phyloP scores from a whole-genome alignment of 2,888 invertebrate genomes.

The Aleiodes alternator region DNA sequence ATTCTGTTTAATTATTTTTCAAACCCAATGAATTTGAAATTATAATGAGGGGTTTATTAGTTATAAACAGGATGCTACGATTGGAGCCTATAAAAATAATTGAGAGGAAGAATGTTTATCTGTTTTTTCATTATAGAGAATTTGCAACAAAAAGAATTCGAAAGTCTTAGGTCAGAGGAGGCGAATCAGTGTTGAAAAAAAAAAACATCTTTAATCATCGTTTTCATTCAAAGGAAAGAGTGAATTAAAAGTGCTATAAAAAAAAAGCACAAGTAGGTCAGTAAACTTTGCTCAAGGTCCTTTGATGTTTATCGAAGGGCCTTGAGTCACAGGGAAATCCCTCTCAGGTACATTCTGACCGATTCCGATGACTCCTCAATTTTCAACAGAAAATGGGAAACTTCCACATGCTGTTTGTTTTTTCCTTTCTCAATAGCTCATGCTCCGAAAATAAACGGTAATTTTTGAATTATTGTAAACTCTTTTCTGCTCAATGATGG shows the following conservation, averaged over 20 bases:
- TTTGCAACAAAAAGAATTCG: slow-evolving; percentile 5
- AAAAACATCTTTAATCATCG: slow-evolving; percentile 5
- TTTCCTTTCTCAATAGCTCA: too few species aligned
- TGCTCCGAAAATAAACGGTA: too few species aligned
- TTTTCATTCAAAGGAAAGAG: slow-evolving; percentile 2
- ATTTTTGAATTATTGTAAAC: too few species aligned
- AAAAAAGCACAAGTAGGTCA: slow-evolving; percentile 1
- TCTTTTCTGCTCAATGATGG: too few species aligned
- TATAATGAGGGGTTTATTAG: background rate
- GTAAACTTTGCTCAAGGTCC: slow-evolving; percentile 6
- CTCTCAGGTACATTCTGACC: background rate
- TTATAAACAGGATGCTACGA: slow-evolving; percentile 9
- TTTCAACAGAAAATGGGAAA: too few species aligned
- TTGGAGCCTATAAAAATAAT: background rate
- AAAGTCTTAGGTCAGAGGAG: background rate
- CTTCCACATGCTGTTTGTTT: too few species aligned
- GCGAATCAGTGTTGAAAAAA: background rate
- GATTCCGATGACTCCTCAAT: background rate
- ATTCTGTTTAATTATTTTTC: background rate
- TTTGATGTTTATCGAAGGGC: background rate
- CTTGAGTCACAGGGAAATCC: slow-evolving; percentile 32
- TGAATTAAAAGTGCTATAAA: background rate
- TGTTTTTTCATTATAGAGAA: too few species aligned
- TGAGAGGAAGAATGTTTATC: background rate
- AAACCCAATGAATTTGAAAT: background rate